phyloP scores from a whole-genome alignment of 1,140 invertebrate genomes.

The Thaumatotibia leucotreta region DNA sequence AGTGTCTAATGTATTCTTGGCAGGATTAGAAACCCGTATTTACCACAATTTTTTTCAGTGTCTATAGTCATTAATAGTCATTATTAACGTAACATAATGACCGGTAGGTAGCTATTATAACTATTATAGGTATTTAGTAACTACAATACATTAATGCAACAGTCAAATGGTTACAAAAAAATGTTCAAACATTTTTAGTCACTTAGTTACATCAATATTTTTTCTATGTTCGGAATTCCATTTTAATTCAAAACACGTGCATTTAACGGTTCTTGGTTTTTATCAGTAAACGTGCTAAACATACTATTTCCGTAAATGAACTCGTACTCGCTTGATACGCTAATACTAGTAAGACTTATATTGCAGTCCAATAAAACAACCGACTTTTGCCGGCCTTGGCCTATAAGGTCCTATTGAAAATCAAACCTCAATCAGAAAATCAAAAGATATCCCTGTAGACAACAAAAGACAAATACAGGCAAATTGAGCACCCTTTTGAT shows the following conservation, averaged over 20 bases:
- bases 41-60: no score
- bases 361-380: neutral
- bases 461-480: neutral
- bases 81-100: no score
- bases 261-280: no score
- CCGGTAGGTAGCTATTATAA: neutral
- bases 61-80: no score
- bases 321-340: neutral
- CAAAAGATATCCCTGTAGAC: neutral
- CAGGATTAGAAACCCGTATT: no score
- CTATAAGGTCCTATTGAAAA: neutral
- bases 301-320: neutral
- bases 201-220: neutral
- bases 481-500: neutral
- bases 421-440: neutral
- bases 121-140: neutral
- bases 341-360: neutral
- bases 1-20: no score
- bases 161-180: neutral
- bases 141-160: neutral
- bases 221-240: neutral
- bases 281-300: neutral
- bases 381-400: neutral
- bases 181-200: neutral
- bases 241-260: neutral